These are phyloP conservation scores for Ceriagrion tenellum DNA, from an alignment of 2,888 invertebrate genomes.

Conservation along the genomic window DNA sequence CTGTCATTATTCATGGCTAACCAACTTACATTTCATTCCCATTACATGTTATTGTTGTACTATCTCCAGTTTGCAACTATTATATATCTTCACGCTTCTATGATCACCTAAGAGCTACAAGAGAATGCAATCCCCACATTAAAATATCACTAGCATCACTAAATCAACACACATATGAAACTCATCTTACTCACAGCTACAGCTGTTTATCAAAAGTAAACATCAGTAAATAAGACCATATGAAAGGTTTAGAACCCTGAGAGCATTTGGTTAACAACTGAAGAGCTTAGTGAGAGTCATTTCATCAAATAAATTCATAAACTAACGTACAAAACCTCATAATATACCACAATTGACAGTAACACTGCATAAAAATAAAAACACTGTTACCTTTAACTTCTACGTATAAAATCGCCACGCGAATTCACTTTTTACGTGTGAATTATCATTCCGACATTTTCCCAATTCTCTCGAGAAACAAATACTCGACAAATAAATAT, in stretches of 20 bases:
- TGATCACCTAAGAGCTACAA: conserved; percentile 66
- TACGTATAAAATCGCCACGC: conserved; percentile 42
- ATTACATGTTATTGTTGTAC: conserved; percentile 65
- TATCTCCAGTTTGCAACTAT: conserved; percentile 68
- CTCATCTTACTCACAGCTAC: conserved; percentile 44
- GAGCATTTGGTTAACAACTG: neutral
- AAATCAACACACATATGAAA: conserved; percentile 39
- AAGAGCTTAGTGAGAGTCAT: neutral
- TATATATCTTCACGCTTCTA: conserved; percentile 58
- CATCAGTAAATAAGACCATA: conserved; percentile 28
- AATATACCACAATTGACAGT: conserved; percentile 24
- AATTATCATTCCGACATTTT: conserved; percentile 52
- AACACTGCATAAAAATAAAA: conserved; percentile 6
- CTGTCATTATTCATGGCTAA: conserved; percentile 66
- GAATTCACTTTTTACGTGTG: neutral
- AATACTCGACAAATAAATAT: neutral
- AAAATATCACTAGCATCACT: conserved; percentile 62
- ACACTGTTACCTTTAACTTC: conserved; percentile 62
- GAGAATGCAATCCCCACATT: conserved; percentile 62
- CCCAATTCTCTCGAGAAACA: conserved; percentile 19
- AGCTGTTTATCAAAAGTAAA: conserved; percentile 52
- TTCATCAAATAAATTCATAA: neutral
- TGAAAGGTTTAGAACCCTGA: neutral
- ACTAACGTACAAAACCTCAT: neutral
- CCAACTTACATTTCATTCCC: conserved; percentile 65